Evolutionary conservation across 2,113 vertebrate genomes (phyloP), one percentile per base, ranked within the genome.

Genomic region (Sebastes schlegelii): DNA sequence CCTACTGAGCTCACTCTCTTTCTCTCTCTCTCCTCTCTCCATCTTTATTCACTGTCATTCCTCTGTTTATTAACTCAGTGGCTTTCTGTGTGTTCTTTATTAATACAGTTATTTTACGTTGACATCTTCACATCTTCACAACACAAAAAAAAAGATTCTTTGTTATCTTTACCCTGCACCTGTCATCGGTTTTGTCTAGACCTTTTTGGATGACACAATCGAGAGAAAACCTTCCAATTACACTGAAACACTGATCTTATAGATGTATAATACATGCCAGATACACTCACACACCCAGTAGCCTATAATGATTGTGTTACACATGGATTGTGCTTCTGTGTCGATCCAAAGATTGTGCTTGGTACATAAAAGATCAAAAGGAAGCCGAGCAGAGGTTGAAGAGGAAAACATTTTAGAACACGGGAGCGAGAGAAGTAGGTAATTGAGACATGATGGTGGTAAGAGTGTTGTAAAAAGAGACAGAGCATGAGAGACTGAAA

Each of bases 1-100:
- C 86, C 63, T 63, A 60, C 66, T 86, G 88, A 70, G 75, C 73
- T 77, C 74, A 0, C 61, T 77, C 60, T 67, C 57, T 85, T 34
- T 74, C 46, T 72, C 74, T 52, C 71, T 48, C n/a, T 68, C 58
- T 23, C 34, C 72, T 61, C 52, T 86, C 63, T 46, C 12, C 54
- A 58, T 81, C 45, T 75, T 16, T 64, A 5, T 62, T 70, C 62
- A 58, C 8, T 23, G 1, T 67, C 71, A 67, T 65, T 23, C 66
- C 79, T 70, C n/a, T 63, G 26, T 61, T 83, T 52, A 77, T 83
- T 69, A 82, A 51, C 74, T 69, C 43, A 16, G 49, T 54, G 45
- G 61, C 67, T 73, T 55, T 55, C 14, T 43, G 23, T 73, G 54
- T 57, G 13, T 51, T 78, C 21, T 42, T 62, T 54, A 68, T 77